Percentiles rank a stretch among this genome's conserved stretches.
phyloP scores from a whole-genome alignment of 2,113 vertebrate species.

The Melanostigma gelatinosum region DNA sequence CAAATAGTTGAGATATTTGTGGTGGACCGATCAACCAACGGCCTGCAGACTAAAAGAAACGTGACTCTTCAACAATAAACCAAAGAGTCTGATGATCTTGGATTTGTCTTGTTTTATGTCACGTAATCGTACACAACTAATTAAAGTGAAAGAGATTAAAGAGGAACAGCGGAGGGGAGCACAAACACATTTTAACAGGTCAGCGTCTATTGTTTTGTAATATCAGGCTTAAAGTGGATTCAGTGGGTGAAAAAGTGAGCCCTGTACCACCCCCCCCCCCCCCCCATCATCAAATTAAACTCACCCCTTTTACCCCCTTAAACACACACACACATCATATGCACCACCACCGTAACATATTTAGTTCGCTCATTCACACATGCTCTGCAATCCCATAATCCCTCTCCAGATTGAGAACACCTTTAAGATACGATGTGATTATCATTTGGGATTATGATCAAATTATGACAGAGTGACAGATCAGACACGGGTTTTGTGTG shows the following conservation, averaged over 20 bases:
- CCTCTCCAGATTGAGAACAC: slow-evolving; percentile 84
- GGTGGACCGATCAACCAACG: not conserved
- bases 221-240: slow-evolving; percentile 67
- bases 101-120: slow-evolving; percentile 23
- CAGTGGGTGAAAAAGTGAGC: slow-evolving; percentile 52
- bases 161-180: slow-evolving; percentile 3
- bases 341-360: slow-evolving; percentile 44
- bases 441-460: slow-evolving; percentile 78
- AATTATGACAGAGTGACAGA: slow-evolving; percentile 76
- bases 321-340: slow-evolving; percentile 13
- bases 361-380: slow-evolving; percentile 66
- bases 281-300: slow-evolving; percentile 78
- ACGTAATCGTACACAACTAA: slow-evolving; percentile 52
- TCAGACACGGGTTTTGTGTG: slow-evolving; percentile 48
- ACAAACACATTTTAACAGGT: slow-evolving; percentile 58
- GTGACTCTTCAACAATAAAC: not conserved
- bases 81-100: not conserved
- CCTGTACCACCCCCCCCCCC: slow-evolving; percentile 30
- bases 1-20: not conserved
- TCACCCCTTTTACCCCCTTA: slow-evolving; percentile 30
- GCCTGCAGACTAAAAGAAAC: not conserved
- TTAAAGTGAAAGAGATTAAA: slow-evolving; percentile 68
- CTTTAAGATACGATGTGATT: slow-evolving; percentile 83
- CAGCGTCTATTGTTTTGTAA: slow-evolving; percentile 62
- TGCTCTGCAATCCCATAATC: slow-evolving; percentile 81